A percentile compares a stretch with the other conserved stretches of the same genome.
phyloP scores from a whole-genome alignment of 2,113 vertebrate genomes.

The Corythoichthys haematopterus region DNA sequence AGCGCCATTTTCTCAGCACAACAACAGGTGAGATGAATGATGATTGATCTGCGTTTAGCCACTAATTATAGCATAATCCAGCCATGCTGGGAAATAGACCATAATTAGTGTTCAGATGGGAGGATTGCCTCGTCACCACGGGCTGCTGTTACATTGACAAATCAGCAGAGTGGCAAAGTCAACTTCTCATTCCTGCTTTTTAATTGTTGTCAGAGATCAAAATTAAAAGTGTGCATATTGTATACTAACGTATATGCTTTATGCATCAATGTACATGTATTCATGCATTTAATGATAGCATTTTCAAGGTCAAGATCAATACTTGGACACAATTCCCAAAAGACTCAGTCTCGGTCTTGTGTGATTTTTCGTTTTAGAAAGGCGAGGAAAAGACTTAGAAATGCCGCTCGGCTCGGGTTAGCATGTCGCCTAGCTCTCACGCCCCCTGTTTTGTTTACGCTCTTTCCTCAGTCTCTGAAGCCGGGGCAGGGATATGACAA shows the following conservation, averaged over 20 bases:
- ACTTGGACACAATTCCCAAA: no score
- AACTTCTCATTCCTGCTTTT: neutral
- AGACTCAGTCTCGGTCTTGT: no score
- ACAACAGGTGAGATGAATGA: slow-evolving; percentile 1
- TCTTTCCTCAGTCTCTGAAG: no score
- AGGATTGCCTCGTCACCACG: neutral
- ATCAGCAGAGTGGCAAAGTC: neutral
- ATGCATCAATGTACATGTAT: neutral
- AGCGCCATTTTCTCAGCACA: neutral
- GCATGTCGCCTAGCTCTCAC: no score
- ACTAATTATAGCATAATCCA: slow-evolving; percentile 1
- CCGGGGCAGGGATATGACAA: no score
- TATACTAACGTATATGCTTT: neutral
- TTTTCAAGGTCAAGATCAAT: no score
- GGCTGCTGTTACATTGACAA: neutral
- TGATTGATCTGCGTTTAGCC: slow-evolving; percentile 1
- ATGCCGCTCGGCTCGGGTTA: no score
- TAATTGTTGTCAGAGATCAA: neutral
- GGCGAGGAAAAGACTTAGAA: no score
- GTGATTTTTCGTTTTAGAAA: no score
- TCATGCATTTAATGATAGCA: neutral
- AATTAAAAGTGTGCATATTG: neutral
- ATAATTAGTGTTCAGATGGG: neutral
- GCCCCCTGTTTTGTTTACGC: no score
- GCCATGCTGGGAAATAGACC: neutral